Conservation (phyloP, 2,888 invertebrate genomes). For the Dynastes grantii region DNA sequence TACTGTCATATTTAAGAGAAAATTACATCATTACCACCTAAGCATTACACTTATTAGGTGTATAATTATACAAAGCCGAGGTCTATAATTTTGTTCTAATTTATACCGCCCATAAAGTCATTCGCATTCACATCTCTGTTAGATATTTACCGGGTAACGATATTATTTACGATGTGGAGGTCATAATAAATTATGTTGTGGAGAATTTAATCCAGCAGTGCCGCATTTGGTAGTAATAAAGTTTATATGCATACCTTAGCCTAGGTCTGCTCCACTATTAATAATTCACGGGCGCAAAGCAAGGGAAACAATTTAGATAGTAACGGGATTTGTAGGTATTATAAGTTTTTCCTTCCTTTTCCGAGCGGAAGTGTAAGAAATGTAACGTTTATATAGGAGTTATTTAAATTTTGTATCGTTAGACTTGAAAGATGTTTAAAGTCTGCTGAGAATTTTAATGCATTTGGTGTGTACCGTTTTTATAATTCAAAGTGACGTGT, state of each 20-base stretch:
- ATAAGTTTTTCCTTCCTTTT: slow-evolving; percentile 4
- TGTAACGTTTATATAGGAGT: too few relatives aligned
- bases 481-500: too few relatives aligned
- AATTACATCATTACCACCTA: too few relatives aligned
- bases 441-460: too few relatives aligned
- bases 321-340: background rate
- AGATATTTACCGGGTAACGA: slow-evolving; percentile 24
- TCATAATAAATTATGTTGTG: slow-evolving; percentile 37
- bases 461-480: too few relatives aligned
- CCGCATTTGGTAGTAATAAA: slow-evolving; percentile 30
- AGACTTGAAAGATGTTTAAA: too few relatives aligned
- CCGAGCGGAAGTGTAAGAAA: too few relatives aligned
- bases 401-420: too few relatives aligned
- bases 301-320: slow-evolving; percentile 6
- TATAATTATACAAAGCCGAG: too few relatives aligned
- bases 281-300: background rate
- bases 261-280: slow-evolving; percentile 14
- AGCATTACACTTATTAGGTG: too few relatives aligned
- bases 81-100: slow-evolving; percentile 3
- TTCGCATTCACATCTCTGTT: slow-evolving; percentile 23
- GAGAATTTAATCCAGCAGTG: slow-evolving; percentile 29
- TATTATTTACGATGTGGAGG: slow-evolving; percentile 41
- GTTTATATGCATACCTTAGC: slow-evolving; percentile 10
- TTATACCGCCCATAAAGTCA: slow-evolving; percentile 11
- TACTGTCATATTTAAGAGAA: too few relatives aligned